Evolutionary conservation across 2,797 vertebrate genomes (phyloP).

Genomic region (Arremon aurantiirostris): DNA sequence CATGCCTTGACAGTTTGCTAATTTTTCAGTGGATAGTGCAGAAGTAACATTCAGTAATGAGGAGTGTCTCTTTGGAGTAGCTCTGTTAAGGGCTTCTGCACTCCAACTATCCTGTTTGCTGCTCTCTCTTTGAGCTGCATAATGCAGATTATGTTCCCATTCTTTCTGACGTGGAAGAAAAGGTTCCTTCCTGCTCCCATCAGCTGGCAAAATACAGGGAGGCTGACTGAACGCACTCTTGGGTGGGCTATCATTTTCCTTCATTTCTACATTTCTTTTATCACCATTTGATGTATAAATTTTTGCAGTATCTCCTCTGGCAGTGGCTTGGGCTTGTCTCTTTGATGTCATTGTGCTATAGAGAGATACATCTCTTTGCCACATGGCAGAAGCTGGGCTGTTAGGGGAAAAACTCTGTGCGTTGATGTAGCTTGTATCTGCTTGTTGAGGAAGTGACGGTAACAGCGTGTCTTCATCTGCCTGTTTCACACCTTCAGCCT

Average conservation of each 20-base stretch:
- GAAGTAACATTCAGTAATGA: not conserved
- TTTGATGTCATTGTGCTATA: conserved; percentile 30
- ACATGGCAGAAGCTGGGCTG: not conserved
- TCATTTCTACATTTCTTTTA: conserved; percentile 17
- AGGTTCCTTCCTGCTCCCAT: not conserved
- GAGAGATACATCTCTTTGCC: not conserved
- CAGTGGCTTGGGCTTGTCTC: conserved; percentile 17
- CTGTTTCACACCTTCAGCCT: not conserved
- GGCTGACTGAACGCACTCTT: not conserved
- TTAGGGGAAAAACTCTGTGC: not conserved
- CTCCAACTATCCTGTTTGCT: not conserved
- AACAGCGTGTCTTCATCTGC: not conserved
- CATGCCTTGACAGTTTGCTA: not conserved
- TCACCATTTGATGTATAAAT: not conserved
- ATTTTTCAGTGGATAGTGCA: not conserved
- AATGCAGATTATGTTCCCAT: not conserved
- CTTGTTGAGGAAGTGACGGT: conserved; percentile 27
- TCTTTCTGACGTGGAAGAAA: conserved; percentile 39
- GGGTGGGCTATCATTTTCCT: not conserved
- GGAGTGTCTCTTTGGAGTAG: not conserved
- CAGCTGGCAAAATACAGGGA: not conserved
- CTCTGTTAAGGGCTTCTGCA: not conserved
- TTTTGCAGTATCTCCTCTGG: conserved; percentile 25
- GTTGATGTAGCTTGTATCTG: not conserved
- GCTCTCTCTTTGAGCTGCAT: not conserved